Evolutionary conservation across 2,888 invertebrate genomes (phyloP).

Genomic region (Harpalus rufipes): DNA sequence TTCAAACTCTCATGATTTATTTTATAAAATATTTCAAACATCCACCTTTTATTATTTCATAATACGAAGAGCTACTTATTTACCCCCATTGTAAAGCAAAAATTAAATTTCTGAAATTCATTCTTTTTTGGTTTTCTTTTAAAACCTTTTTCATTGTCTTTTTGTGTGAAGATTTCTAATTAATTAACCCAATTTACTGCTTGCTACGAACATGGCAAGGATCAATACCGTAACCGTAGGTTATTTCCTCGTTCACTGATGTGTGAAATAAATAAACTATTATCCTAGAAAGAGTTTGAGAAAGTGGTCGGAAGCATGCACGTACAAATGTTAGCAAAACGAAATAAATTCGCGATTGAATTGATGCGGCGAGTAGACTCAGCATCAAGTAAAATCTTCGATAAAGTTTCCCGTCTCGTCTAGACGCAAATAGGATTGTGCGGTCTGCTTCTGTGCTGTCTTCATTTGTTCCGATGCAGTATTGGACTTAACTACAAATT

Average conservation of each 20-base stretch:
- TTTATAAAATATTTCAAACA: too few species aligned
- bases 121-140: not conserved
- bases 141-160: not conserved
- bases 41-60: too few species aligned
- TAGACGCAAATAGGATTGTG: conserved; percentile 48
- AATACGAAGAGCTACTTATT: too few species aligned
- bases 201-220: not conserved
- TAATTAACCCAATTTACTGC: not conserved
- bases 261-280: conserved; percentile 5
- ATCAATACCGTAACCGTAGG: not conserved
- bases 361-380: conserved; percentile 5
- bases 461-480: conserved; percentile 30
- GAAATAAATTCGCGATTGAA: conserved; percentile 38
- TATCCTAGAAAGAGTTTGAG: not conserved
- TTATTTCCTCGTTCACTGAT: not conserved
- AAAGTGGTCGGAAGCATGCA: conserved; percentile 4
- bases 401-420: conserved; percentile 39
- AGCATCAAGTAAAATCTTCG: conserved; percentile 35
- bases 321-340: conserved; percentile 19
- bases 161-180: not conserved
- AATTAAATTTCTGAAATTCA: not conserved
- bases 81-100: too few species aligned
- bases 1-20: too few species aligned
- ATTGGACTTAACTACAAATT: not conserved
- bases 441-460: conserved; percentile 38